phyloP scores from a whole-genome alignment of 2,113 vertebrate genomes.

The Numenius arquata region DNA sequence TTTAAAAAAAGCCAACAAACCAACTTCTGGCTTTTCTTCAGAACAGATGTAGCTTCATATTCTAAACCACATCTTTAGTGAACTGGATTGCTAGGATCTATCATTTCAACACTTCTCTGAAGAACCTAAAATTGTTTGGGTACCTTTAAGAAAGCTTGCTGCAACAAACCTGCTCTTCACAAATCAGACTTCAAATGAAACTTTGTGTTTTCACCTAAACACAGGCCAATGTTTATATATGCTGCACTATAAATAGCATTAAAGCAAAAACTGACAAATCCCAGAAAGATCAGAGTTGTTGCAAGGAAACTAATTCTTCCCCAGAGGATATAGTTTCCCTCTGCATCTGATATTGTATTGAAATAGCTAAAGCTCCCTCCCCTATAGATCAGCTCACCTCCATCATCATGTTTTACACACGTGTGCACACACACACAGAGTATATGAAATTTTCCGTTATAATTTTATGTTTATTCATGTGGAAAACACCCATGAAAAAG shows the following conservation, averaged over 20 bases:
- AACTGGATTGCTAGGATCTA: not conserved
- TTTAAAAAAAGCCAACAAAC: not conserved
- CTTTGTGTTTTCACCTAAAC: conserved; percentile 58
- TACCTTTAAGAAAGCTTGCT: not conserved
- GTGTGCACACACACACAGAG: fast-evolving
- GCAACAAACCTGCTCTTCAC: not conserved
- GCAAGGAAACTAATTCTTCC: not conserved
- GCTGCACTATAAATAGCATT: conserved; percentile 63
- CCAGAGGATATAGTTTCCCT: not conserved
- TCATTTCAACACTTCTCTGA: not conserved
- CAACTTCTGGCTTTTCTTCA: not conserved
- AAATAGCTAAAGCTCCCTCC: not conserved
- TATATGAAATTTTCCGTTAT: not conserved
- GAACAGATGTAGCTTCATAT: not conserved
- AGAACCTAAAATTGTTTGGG: not conserved
- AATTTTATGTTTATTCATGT: not conserved
- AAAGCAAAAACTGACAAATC: conserved; percentile 59
- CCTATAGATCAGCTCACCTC: not conserved
- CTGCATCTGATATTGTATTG: fast-evolving
- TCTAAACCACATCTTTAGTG: fast-evolving
- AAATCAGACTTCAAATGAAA: conserved; percentile 54
- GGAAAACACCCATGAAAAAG: not conserved
- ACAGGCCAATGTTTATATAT: conserved; percentile 43
- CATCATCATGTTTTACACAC: not conserved
- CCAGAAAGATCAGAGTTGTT: conserved; percentile 35